These are phyloP conservation scores for Lagorchestes hirsutus DNA, from an alignment of 2,797 vertebrate genomes.

Conservation along the genomic window DNA sequence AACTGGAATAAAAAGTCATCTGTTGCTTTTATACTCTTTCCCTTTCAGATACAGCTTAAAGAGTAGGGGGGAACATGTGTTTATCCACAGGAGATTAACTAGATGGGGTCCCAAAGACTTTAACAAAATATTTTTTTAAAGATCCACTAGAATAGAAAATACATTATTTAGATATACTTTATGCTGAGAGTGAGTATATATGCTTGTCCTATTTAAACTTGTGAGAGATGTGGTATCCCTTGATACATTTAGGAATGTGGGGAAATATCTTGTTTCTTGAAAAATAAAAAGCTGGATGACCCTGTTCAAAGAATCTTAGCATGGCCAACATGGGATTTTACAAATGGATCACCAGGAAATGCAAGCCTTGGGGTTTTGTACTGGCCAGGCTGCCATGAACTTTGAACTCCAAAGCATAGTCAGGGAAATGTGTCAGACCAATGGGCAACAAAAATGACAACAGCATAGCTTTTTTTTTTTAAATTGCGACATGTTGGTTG, in stretches of 20 bases:
- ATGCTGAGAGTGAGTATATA: slow-evolving; percentile 88
- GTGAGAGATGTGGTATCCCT: slow-evolving; percentile 85
- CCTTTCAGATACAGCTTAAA: slow-evolving; percentile 84
- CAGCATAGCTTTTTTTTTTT: slow-evolving; percentile 40
- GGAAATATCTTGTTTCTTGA: slow-evolving; percentile 81
- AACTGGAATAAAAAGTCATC: slow-evolving; percentile 77
- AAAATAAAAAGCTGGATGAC: slow-evolving; percentile 69
- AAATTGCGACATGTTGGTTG: slow-evolving; percentile 48
- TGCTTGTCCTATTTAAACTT: slow-evolving; percentile 89
- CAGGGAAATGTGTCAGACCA: slow-evolving; percentile 66
- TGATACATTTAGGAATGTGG: slow-evolving; percentile 84
- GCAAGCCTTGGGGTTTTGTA: slow-evolving; percentile 79
- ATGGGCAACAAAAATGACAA: slow-evolving; percentile 33
- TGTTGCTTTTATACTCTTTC: slow-evolving; percentile 83
- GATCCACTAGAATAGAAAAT: slow-evolving; percentile 88
- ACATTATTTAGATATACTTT: slow-evolving; percentile 90
- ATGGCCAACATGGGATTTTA: slow-evolving; percentile 71
- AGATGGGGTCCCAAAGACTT: slow-evolving; percentile 89
- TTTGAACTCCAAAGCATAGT: slow-evolving; percentile 72
- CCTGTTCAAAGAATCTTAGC: slow-evolving; percentile 77
- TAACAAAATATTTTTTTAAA: slow-evolving; percentile 89
- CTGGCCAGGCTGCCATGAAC: slow-evolving; percentile 75
- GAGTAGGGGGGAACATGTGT: slow-evolving; percentile 82
- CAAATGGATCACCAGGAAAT: slow-evolving; percentile 77
- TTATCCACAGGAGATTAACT: slow-evolving; percentile 85